Conservation (phyloP, 2,797 vertebrate species). For the Hoplostethus atlanticus region DNA sequence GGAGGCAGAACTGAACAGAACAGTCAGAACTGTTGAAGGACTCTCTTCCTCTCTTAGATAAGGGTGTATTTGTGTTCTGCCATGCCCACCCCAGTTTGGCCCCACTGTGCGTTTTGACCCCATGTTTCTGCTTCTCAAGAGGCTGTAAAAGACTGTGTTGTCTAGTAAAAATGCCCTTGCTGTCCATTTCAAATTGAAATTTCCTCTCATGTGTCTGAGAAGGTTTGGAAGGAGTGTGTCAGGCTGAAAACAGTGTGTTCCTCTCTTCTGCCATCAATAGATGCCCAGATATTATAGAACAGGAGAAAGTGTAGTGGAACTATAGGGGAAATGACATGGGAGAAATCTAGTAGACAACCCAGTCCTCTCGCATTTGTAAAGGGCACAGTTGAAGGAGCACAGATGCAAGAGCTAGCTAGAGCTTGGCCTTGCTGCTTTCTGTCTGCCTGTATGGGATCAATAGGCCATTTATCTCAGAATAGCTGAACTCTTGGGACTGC, state of each 20-base stretch:
- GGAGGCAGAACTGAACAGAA: too few species aligned
- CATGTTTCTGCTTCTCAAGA: constrained; percentile 17
- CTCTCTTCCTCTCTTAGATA: constrained; percentile 24
- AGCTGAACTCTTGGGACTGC: constrained; percentile 8
- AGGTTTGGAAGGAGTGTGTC: constrained; percentile 20
- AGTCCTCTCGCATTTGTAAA: not conserved
- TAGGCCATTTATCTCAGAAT: constrained; percentile 23
- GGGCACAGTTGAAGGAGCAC: constrained; percentile 3
- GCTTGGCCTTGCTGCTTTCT: constrained; percentile 23
- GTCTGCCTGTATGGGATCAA: constrained; percentile 44
- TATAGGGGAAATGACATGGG: not conserved
- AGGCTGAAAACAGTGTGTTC: not conserved
- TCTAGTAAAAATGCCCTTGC: constrained; percentile 45
- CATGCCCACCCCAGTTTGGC: constrained; percentile 35
- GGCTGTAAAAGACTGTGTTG: constrained; percentile 46
- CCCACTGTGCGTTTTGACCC: constrained; percentile 16
- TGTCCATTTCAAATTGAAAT: constrained; percentile 1
- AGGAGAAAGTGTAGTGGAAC: not conserved
- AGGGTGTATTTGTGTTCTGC: constrained; percentile 27
- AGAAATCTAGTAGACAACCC: not conserved
- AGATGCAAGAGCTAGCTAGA: not conserved
- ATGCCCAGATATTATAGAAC: not conserved
- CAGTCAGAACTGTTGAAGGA: not conserved
- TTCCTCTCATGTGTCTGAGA: constrained; percentile 10
- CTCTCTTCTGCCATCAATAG: not conserved